Conservation (phyloP, 2,797 vertebrate genomes). For the Garrulus glandarius region DNA sequence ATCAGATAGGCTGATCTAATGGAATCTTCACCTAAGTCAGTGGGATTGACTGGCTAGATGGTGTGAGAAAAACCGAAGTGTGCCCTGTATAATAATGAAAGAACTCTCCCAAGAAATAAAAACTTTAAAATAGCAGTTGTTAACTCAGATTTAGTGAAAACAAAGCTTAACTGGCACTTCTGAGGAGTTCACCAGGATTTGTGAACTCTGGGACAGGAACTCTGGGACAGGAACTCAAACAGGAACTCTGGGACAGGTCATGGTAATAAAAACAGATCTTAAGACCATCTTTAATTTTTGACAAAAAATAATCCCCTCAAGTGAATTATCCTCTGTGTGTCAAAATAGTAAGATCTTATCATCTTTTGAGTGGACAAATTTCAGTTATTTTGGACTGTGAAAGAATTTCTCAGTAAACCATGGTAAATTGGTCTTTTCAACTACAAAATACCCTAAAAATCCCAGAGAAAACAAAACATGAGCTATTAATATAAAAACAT, state of each 20-base stretch:
- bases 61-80: not conserved
- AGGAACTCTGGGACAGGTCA: not conserved
- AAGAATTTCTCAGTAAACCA: not conserved
- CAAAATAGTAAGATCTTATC: not conserved
- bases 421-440: not conserved
- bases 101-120: not conserved
- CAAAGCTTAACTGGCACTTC: not conserved
- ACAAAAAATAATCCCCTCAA: not conserved
- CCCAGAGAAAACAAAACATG: not conserved
- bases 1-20: not conserved
- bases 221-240: not conserved
- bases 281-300: not conserved
- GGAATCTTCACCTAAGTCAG: not conserved
- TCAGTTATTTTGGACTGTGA: not conserved
- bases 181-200: accelerated
- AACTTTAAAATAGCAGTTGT: not conserved
- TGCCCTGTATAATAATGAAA: not conserved
- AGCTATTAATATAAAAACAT: not conserved
- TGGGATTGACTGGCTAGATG: not conserved
- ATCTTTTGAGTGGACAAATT: not conserved
- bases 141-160: not conserved
- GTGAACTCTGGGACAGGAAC: not conserved
- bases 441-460: not conserved
- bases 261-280: not conserved
- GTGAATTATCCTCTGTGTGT: not conserved